Percentiles rank a stretch among this genome's conserved stretches.
Conservation (phyloP, 2,797 vertebrate species). For the Sternotherus odoratus region DNA sequence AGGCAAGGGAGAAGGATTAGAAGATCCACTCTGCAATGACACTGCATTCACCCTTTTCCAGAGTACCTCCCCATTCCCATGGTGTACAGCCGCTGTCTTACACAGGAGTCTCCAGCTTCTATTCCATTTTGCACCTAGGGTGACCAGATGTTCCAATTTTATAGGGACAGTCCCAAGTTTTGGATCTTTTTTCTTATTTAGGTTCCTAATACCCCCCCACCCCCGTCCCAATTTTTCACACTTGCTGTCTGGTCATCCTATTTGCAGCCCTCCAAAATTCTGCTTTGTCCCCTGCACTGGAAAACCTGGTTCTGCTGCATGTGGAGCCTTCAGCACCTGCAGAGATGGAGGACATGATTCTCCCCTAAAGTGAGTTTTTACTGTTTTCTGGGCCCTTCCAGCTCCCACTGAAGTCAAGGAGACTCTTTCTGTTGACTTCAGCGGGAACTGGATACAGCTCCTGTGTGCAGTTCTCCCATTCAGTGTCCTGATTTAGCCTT, state of each 20-base stretch:
- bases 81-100: neutral
- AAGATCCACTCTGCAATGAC: neutral
- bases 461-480: neutral
- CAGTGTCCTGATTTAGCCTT: neutral
- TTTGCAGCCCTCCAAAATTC: neutral
- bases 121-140: neutral
- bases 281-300: neutral
- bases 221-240: too few species aligned
- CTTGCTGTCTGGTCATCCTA: too few species aligned
- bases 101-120: neutral
- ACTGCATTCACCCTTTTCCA: neutral
- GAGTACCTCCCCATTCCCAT: neutral
- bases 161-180: too few species aligned
- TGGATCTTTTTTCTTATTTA: too few species aligned
- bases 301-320: neutral
- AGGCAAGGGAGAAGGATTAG: neutral
- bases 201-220: too few species aligned
- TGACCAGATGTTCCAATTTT: too few species aligned
- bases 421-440: neutral
- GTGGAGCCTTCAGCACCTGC: neutral
- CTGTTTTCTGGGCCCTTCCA: neutral
- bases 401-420: neutral
- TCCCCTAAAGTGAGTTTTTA: neutral
- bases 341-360: neutral
- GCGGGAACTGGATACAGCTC: neutral